Evolutionary conservation across 1,140 invertebrate species (phyloP).

Genomic region (Goniozus legneri): DNA sequence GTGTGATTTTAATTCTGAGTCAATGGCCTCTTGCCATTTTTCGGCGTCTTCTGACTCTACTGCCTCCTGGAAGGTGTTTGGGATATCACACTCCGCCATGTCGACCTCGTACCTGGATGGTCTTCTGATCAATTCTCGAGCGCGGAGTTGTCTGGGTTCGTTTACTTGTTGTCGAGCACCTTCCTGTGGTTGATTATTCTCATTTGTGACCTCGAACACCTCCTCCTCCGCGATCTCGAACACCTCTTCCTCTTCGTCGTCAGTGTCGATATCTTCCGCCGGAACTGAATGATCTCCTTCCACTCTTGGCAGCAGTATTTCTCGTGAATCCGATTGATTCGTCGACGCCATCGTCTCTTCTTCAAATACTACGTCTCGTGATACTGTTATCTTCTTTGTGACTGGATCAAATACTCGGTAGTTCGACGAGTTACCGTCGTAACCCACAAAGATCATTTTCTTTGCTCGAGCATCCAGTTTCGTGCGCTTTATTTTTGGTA

Average conservation of each 20-base stretch:
- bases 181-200: not conserved
- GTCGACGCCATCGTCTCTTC: conserved; percentile 1
- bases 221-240: not conserved
- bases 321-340: too few species aligned
- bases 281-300: not conserved
- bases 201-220: not conserved
- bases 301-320: too few species aligned
- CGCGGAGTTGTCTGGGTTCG: not conserved
- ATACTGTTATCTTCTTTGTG: conserved; percentile 10
- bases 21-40: conserved; percentile 38
- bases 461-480: conserved; percentile 29
- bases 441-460: conserved; percentile 24
- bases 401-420: conserved; percentile 12
- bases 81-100: conserved; percentile 15
- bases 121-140: not conserved
- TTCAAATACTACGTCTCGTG: conserved; percentile 12
- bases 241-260: not conserved
- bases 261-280: not conserved
- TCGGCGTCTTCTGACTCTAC: conserved; percentile 16
- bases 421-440: conserved; percentile 11
- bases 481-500: conserved; percentile 31
- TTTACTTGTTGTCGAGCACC: not conserved
- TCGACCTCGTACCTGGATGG: conserved; percentile 5
- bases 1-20: conserved; percentile 32
- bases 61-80: conserved; percentile 32